Base-by-base conservation (phyloP, 2,113 vertebrate genomes). In the Leucopsar rothschildi region DNA sequence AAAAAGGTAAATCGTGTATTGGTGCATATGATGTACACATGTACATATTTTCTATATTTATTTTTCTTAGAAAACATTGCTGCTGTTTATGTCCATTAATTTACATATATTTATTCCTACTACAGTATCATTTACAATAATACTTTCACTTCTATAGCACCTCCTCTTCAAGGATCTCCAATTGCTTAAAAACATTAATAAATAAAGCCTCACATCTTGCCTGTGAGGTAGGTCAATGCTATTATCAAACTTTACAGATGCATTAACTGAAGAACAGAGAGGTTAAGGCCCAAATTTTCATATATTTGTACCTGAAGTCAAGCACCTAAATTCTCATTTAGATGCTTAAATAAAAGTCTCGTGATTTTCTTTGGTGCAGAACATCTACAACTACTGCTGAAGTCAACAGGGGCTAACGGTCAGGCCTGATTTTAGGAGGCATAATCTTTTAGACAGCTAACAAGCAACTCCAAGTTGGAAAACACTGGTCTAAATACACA, bases 11-110 rank as follows among this genome's bases (percentile, higher is more conserved):
- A 45, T 55, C 66, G 23, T 11, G 3, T 49, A 40, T 49, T 4
- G 69, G 88, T 93, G 88, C 45, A 76, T 88, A 93, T 63, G 64
- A 94, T 92, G 92, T 92, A 96, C 93, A 92, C 82, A 86, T 12
- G 82, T 90, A 92, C 90, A 93, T 94, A 94, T 88, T 80, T 80
- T 5, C 69, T 59, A 64, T n/a, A 71, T 95, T 97, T 96, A 95
- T 97, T 97, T 96, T 96, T 79, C 94, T 94, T 94, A 97, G 94
- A 96, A 96, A 96, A 96, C 96, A 94, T 92, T 49, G 65, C 82
- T 82, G 82, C 90, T 83, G 49, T 88, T 83, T 75, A 94, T 86
- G 72, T 93, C 90, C 92, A 81, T 86, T 97, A 92, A 93, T 90
- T 94, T 96, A 97, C 88, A 96, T 35, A 56, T 60, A 82, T 85